phyloP scores from a whole-genome alignment of 1,140 invertebrate genomes.

The Anoplophora glabripennis region DNA sequence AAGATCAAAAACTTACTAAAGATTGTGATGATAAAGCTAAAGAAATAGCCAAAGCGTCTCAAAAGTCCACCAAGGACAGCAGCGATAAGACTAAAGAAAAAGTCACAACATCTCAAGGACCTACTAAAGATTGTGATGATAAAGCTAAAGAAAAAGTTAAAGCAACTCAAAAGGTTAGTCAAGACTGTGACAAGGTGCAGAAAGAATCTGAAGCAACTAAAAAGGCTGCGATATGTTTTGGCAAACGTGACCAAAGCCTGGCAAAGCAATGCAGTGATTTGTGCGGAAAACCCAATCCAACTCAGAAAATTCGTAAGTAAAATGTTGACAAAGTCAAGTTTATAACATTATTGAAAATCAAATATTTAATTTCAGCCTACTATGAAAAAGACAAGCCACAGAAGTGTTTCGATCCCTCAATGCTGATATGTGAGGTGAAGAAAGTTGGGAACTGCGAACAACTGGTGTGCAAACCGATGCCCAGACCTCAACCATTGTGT shows the following conservation, averaged over 20 bases:
- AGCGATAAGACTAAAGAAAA: neutral
- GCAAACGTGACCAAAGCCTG: neutral
- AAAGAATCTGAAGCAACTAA: no score
- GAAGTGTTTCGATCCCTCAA: neutral
- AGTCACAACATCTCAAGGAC: neutral
- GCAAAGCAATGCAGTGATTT: no score
- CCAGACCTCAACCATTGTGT: neutral
- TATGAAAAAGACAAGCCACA: conserved; percentile 12
- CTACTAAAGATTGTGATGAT: neutral
- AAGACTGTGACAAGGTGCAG: neutral
- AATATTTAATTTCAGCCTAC: no score
- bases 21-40: neutral
- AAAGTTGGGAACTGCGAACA: conserved; percentile 18
- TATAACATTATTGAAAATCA: no score
- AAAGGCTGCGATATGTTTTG: neutral
- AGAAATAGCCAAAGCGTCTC: neutral
- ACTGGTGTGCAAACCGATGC: neutral
- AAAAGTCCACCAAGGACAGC: neutral
- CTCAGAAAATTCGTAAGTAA: no score
- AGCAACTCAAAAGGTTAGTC: neutral
- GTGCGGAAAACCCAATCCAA: no score
- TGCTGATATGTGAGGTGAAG: conserved; percentile 19
- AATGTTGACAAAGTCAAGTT: no score
- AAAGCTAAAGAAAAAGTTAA: neutral
- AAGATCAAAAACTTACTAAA: neutral